Evolutionary conservation across 2,888 invertebrate genomes (phyloP).

Genomic region (Chelonus formosanus): DNA sequence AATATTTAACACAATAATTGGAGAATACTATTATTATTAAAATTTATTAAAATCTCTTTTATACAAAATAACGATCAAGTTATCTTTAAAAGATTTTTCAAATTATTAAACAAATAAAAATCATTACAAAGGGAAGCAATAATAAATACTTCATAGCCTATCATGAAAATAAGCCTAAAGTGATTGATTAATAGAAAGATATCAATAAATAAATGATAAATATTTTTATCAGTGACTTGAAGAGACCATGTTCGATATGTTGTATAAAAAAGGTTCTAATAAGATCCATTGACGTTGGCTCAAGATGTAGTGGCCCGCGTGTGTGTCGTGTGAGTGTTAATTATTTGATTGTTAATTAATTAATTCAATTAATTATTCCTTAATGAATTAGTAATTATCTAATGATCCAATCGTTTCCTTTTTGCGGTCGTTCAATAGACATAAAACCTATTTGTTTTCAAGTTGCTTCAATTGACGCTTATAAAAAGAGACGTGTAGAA

Average conservation of each 20-base stretch:
- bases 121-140: no score
- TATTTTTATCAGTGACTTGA: not conserved
- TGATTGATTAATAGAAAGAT: no score
- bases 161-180: no score
- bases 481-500: slow-evolving; percentile 7
- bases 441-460: slow-evolving; percentile 23
- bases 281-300: slow-evolving; percentile 29
- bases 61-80: no score
- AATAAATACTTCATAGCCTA: no score
- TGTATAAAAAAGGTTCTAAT: not conserved
- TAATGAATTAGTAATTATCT: slow-evolving; percentile 34
- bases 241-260: not conserved
- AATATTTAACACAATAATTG: slow-evolving; percentile 18
- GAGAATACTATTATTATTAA: not conserved
- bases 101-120: no score
- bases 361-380: slow-evolving; percentile 42
- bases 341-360: slow-evolving; percentile 47
- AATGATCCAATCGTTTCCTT: slow-evolving; percentile 31
- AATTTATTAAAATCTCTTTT: no score
- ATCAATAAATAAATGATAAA: not conserved
- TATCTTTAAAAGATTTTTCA: no score
- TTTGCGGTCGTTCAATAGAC: slow-evolving; percentile 22
- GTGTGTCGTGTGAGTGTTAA: slow-evolving; percentile 47
- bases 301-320: slow-evolving; percentile 43
- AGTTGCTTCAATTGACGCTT: slow-evolving; percentile 32